Conservation (phyloP, 2,888 invertebrate species). For the Apoda limacodes region DNA sequence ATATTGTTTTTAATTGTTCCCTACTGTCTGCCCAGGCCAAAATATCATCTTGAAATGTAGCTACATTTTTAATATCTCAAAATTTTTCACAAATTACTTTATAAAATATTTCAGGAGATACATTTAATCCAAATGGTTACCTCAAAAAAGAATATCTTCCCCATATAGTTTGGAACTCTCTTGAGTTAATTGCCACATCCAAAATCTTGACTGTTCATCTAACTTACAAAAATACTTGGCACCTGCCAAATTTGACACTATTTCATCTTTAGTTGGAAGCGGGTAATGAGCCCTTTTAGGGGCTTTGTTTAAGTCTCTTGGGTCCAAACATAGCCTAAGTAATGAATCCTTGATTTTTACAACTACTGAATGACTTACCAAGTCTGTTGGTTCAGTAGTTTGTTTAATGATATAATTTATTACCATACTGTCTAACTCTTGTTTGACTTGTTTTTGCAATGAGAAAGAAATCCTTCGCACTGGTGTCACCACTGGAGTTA, state of each 20-base stretch:
- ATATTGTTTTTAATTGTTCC: too few relatives aligned
- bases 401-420: neutral
- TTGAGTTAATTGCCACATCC: constrained; percentile 9
- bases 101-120: too few relatives aligned
- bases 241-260: constrained; percentile 7
- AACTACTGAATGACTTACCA: neutral
- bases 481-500: too few relatives aligned
- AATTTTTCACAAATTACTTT: too few relatives aligned
- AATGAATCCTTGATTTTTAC: neutral
- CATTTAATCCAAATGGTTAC: too few relatives aligned
- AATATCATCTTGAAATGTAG: too few relatives aligned
- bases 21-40: too few relatives aligned
- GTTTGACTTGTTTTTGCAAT: neutral
- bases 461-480: neutral
- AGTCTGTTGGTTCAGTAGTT: neutral
- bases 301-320: constrained; percentile 10
- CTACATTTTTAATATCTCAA: too few relatives aligned
- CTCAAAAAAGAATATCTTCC: too few relatives aligned
- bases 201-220: constrained; percentile 15
- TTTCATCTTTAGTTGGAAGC: constrained; percentile 10
- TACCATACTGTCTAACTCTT: neutral
- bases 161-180: constrained; percentile 10
- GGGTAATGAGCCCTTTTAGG: constrained; percentile 9
- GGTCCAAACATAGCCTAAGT: constrained; percentile 11
- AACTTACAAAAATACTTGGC: constrained; percentile 7